phyloP scores from a whole-genome alignment of 2,797 vertebrate genomes.

The Protonibea diacanthus region DNA sequence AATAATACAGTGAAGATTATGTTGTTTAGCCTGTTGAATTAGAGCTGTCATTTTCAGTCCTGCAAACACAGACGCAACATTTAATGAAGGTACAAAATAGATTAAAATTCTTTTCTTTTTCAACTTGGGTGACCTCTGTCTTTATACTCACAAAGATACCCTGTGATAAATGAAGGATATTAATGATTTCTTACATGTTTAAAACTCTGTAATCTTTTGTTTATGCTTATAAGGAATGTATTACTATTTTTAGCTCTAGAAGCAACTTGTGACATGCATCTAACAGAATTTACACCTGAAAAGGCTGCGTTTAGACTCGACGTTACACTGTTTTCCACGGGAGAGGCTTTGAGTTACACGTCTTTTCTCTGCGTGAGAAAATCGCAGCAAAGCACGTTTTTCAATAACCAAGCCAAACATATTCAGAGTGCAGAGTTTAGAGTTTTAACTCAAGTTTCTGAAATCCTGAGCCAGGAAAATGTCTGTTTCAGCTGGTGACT shows the following conservation, averaged over 20 bases:
- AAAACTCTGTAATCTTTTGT: background rate
- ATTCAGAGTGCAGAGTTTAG: background rate
- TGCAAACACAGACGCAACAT: background rate
- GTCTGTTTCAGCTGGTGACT: background rate
- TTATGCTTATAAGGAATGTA: background rate
- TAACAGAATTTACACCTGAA: background rate
- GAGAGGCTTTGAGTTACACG: background rate
- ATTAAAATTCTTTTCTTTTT: constrained; percentile 11
- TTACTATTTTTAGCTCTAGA: background rate
- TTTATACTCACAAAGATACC: background rate
- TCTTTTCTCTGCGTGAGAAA: background rate
- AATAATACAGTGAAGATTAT: background rate
- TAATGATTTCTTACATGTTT: background rate
- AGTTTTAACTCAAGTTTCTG: background rate
- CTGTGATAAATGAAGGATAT: background rate
- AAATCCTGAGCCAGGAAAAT: background rate
- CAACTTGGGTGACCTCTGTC: background rate
- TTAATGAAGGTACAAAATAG: background rate
- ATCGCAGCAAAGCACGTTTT: background rate
- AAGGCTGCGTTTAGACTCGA: background rate
- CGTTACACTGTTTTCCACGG: background rate
- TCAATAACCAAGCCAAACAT: background rate
- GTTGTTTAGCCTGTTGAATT: background rate
- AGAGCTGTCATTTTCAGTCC: background rate
- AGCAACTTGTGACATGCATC: background rate